Evolutionary conservation across 1,140 invertebrate species (phyloP), one percentile per base, ranked within the genome.

Genomic region (Asbolus verrucosus): DNA sequence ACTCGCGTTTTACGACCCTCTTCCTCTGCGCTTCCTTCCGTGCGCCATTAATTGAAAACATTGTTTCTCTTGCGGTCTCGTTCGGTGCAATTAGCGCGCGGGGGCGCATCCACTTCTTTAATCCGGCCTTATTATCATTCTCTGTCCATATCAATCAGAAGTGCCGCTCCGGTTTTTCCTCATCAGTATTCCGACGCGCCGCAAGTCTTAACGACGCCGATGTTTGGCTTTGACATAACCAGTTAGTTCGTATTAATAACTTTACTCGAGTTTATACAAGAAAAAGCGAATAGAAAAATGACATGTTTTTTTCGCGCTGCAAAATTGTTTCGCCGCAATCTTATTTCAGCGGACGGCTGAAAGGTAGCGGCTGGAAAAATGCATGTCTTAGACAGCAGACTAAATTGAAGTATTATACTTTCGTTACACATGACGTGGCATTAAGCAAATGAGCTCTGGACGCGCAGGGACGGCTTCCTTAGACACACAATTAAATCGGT

Each of bases 181-280:
- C 78, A 81, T 81, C 78, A 81, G 79, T 81, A 81, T 81, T 81
- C 79, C 74, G 69, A 62, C 68, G 73, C 75, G 68, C 43, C 54
- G 73, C 71, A 65, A 70, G 69, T 70, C 71, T 75, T 80, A 79
- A 80, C 78, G 78, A 80, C 66, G 76, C 68, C 78, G 73, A 79
- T 79, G 78, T 78, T 81, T 81, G 80, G 80, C 73, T 81, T 81
- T 81, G 80, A 81, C 80, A 81, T 81, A 81, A 81, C 80, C 80
- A 81, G 80, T 81, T 81, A 81, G 79, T 80, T 77, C 78, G 77
- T 81, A 81, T 81, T 81, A 81, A 81, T 81, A 81, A 81, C 79
- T 81, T 80, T 78, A 76, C 75, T 74, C 70, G 76, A 80, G 78
- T 80, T 78, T 76, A 74, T 72, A 77, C 76, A 74, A 43, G 38